Percentiles rank a stretch among this genome's conserved stretches.
phyloP scores from a whole-genome alignment of 2,888 invertebrate genomes.

The Incurvaria masculella region DNA sequence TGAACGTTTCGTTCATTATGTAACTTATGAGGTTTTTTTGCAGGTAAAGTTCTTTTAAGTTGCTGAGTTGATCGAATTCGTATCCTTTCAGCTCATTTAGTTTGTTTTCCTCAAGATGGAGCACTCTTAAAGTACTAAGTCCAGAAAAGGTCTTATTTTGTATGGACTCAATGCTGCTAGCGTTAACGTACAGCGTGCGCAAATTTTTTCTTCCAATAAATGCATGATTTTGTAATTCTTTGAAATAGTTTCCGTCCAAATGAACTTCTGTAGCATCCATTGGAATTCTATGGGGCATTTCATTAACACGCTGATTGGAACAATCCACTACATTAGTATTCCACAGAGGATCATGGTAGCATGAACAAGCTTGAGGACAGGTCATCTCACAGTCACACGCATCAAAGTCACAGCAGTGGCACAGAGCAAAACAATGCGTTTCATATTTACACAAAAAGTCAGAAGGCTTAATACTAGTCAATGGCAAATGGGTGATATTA shows the following conservation, averaged over 20 bases:
- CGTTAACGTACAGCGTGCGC: conserved; percentile 81
- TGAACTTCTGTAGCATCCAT: conserved; percentile 94
- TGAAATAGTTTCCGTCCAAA: conserved; percentile 86
- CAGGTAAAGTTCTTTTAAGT: conserved; percentile 77
- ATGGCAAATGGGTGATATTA: conserved; percentile 73
- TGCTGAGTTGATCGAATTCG: conserved; percentile 79
- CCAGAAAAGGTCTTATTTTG: conserved; percentile 92
- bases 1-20: conserved; percentile 78
- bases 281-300: conserved; percentile 83
- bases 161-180: conserved; percentile 77
- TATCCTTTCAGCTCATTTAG: conserved; percentile 75
- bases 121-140: conserved; percentile 69
- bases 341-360: conserved; percentile 94
- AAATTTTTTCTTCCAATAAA: conserved; percentile 90
- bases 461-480: conserved; percentile 72
- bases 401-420: conserved; percentile 95
- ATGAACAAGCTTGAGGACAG: conserved; percentile 90
- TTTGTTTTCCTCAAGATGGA: conserved; percentile 85
- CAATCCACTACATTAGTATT: conserved; percentile 91
- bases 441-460: conserved; percentile 92
- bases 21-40: conserved; percentile 80
- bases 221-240: conserved; percentile 78
- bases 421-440: conserved; percentile 90
- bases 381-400: conserved; percentile 97
- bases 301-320: conserved; percentile 71